Evolutionary conservation across 2,888 invertebrate species (phyloP).

Genomic region (Limnephilus auricula): DNA sequence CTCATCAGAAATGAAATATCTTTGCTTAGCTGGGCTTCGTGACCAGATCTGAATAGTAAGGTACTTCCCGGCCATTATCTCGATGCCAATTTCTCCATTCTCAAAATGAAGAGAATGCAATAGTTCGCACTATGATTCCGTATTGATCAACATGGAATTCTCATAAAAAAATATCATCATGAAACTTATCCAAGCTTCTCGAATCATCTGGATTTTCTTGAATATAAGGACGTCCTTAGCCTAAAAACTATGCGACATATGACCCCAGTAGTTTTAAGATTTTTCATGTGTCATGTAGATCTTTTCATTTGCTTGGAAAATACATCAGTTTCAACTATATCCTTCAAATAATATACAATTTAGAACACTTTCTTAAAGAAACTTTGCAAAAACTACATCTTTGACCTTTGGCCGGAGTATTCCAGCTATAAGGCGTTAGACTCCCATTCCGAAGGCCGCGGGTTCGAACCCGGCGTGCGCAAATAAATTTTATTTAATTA

Average conservation of each 20-base stretch:
- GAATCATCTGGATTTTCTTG: not conserved
- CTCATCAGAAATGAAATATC: not conserved
- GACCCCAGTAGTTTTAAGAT: not conserved
- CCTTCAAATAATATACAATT: not conserved
- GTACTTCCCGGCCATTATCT: not conserved
- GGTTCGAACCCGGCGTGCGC: no score
- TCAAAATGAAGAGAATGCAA: no score
- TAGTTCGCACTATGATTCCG: no score
- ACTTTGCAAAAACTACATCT: not conserved
- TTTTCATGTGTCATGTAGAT: not conserved
- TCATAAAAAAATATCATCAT: not conserved
- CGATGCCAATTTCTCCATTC: no score
- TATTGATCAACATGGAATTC: no score
- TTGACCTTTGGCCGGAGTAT: not conserved
- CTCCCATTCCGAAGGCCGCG: no score
- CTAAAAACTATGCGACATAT: not conserved
- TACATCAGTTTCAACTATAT: not conserved
- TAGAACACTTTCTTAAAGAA: not conserved
- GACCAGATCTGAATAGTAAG: not conserved
- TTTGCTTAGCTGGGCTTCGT: not conserved
- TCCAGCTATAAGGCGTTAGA: no score
- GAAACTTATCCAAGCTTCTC: not conserved
- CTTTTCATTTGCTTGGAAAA: not conserved
- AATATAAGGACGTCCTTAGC: not conserved
- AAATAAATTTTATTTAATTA: no score